phyloP scores from a whole-genome alignment of 2,888 invertebrate species.

The Drosophila mercatorum region DNA sequence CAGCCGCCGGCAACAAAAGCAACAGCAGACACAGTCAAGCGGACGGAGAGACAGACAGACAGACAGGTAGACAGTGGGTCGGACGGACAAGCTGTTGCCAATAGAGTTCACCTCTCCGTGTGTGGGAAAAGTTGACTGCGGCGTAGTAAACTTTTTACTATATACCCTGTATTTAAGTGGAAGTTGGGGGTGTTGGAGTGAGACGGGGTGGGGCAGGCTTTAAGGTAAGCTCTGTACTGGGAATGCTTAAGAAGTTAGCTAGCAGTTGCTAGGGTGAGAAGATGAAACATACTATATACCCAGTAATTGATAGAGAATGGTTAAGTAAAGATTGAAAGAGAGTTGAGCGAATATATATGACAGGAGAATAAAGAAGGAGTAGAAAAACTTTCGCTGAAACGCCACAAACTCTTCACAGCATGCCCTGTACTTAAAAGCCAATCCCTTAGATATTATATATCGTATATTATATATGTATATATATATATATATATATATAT shows the following conservation, averaged over 20 bases:
- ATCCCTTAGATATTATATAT: neutral
- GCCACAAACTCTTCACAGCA: too few species aligned
- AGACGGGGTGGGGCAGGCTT: neutral
- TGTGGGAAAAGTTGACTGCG: slow-evolving; percentile 36
- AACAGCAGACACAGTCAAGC: slow-evolving; percentile 18
- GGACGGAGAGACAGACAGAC: slow-evolving; percentile 1
- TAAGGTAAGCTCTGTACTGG: neutral
- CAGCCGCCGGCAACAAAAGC: slow-evolving; percentile 39
- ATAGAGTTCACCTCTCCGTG: slow-evolving; percentile 38
- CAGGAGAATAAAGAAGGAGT: too few species aligned
- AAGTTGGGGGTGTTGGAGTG: neutral
- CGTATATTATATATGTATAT: neutral
- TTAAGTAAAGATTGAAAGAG: too few species aligned
- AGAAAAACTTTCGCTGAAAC: too few species aligned
- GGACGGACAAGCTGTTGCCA: slow-evolving; percentile 14
- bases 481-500: neutral
- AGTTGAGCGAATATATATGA: too few species aligned
- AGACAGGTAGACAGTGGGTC: neutral
- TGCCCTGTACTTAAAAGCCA: neutral
- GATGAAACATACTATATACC: neutral
- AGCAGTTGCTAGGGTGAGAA: neutral
- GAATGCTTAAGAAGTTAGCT: neutral
- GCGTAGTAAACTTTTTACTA: slow-evolving; percentile 24
- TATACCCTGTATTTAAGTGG: slow-evolving; percentile 28
- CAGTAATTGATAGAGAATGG: neutral